Evolutionary conservation across 2,113 vertebrate species (phyloP), one percentile per base, ranked within the genome.

Genomic region (Neomonachus schauinslandi): DNA sequence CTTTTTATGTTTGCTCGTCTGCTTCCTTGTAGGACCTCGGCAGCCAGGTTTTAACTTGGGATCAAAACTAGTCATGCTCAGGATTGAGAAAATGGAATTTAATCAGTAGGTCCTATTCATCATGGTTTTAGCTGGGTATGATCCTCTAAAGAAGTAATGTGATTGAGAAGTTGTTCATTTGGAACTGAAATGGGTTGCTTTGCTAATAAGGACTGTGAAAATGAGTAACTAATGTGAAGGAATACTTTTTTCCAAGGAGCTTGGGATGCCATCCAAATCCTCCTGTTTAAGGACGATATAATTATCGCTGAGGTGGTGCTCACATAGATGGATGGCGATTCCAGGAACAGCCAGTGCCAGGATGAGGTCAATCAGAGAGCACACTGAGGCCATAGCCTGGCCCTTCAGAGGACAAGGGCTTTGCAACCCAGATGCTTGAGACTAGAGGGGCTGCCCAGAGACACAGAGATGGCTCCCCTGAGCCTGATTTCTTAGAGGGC

Each of bases 191-290:
- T 55, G 76, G 76, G 49, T 80, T 76, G 33, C 61, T 84, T 93
- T 97, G 91, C 77, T 96, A 94, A 94, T 72, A 36, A 96, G 10
- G 42, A 88, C 7, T 88, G 69, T 42, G 92, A 95, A 96, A 96
- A 79, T 57, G 89, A 95, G 74, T 77, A 94, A 76, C 83, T 84
- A 89, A 97, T 94, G 12, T 59, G 84, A 95, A 90, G 76, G 36
- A 51, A 55, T 92, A 31, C n/a, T 87, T 97, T 94, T 93, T 83
- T 67, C 69, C 69, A 95, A 83, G 72, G n/a, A 74, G 71, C 21
- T 59, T 93, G 89, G 82, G 81, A 92, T 86, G 49, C 18, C 72
- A 57, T 87, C 94, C 85, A 96, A 93, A 86, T 2, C 19, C 18
- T 97, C 57, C 59, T 39, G 16, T 26, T 74, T 63, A 84, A 81